phyloP scores from a whole-genome alignment of 2,797 vertebrate species.

The Propithecus deckenii region DNA sequence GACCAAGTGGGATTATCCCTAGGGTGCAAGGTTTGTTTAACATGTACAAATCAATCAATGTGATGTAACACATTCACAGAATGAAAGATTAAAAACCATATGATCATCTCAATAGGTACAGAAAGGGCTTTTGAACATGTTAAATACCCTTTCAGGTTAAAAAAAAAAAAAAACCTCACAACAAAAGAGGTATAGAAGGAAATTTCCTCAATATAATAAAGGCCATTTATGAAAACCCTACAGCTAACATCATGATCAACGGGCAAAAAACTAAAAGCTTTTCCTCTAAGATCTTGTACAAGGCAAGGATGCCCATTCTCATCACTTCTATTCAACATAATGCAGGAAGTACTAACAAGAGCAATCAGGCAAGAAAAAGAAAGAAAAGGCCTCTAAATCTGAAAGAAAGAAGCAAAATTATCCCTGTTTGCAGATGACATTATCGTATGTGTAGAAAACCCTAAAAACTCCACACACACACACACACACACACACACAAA shows the following conservation, averaged over 20 bases:
- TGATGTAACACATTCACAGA: neutral
- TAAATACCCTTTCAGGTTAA: neutral
- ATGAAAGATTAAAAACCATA: neutral
- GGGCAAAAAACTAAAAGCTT: neutral
- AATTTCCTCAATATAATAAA: neutral
- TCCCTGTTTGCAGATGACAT: neutral
- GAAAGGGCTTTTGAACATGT: neutral
- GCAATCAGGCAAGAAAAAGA: too few relatives aligned
- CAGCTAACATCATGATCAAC: neutral
- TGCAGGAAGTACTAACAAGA: neutral
- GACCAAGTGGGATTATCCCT: neutral
- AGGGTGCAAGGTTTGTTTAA: neutral
- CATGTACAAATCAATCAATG: neutral
- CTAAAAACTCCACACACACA: neutral
- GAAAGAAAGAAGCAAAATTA: neutral
- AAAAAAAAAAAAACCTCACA: neutral
- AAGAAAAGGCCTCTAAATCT: neutral
- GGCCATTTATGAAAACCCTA: neutral
- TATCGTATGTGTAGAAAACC: neutral
- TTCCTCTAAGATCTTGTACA: neutral
- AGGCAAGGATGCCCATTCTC: neutral
- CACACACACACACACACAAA: too few relatives aligned
- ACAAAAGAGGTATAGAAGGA: neutral
- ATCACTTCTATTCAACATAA: neutral
- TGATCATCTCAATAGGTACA: neutral